These are phyloP conservation scores for Stichopus chloronotus DNA, from an alignment of 35 echinoderm and acorn worm species.

Conservation along the genomic window DNA sequence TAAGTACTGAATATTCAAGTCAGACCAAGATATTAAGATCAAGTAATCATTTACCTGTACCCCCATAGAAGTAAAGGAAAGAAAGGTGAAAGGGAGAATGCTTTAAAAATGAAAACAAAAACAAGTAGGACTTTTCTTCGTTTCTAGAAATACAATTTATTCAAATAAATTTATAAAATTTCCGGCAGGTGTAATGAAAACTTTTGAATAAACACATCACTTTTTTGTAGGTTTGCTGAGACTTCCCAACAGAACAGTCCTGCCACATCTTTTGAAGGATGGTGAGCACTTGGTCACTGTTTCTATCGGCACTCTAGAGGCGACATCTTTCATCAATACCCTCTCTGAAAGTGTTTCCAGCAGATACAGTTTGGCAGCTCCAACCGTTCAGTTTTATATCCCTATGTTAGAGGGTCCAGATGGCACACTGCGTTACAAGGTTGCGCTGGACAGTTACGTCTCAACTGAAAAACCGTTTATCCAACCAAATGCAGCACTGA, in stretches of 20 bases:
- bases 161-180: too few species aligned
- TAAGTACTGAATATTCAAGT: too few species aligned
- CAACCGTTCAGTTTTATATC: not conserved
- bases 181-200: too few species aligned
- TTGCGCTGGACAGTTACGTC: not conserved
- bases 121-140: too few species aligned
- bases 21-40: too few species aligned
- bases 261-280: not conserved
- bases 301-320: not conserved
- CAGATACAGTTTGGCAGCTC: not conserved
- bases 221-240: not conserved
- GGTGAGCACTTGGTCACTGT: not conserved
- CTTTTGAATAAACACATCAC: too few species aligned
- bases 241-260: not conserved
- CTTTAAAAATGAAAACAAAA: too few species aligned
- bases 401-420: not conserved
- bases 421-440: not conserved
- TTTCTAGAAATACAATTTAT: too few species aligned
- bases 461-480: slow-evolving; percentile 11
- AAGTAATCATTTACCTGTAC: too few species aligned
- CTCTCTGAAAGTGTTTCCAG: not conserved
- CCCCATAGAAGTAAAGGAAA: too few species aligned
- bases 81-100: too few species aligned
- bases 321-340: not conserved
- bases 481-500: not conserved